A percentile compares a stretch with the other conserved stretches of the same genome.
These are phyloP conservation scores for Luscinia luscinia DNA, from an alignment of 2,797 vertebrate species.

Conservation along the genomic window DNA sequence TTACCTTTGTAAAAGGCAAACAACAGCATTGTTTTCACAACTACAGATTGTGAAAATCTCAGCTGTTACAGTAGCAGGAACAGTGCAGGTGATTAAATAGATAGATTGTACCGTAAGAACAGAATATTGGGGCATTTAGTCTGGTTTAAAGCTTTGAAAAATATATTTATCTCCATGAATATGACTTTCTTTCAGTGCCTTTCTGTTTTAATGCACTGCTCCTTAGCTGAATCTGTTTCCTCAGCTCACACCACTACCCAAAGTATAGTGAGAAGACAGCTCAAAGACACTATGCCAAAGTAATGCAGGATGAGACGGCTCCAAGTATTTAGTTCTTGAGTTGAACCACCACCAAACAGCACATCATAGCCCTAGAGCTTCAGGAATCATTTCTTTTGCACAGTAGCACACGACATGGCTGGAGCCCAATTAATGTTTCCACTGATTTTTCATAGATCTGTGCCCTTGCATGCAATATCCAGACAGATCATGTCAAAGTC, in stretches of 20 bases:
- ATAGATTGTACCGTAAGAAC: background rate
- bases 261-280: background rate
- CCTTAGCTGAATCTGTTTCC: background rate
- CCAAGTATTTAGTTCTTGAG: background rate
- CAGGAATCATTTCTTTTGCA: background rate
- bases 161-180: background rate
- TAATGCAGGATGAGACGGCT: background rate
- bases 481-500: background rate
- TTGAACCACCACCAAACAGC: background rate
- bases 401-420: background rate
- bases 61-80: background rate
- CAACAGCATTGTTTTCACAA: background rate
- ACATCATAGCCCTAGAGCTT: background rate
- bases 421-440: background rate
- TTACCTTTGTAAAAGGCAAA: background rate
- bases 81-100: background rate
- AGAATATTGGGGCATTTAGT: background rate
- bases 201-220: background rate
- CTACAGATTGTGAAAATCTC: background rate
- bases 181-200: background rate
- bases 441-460: background rate
- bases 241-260: background rate
- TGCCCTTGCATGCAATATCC: background rate
- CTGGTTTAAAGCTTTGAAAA: background rate
- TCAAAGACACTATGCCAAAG: background rate